Conservation (phyloP, 2,797 vertebrate species). For the Alfaro cultratus region DNA sequence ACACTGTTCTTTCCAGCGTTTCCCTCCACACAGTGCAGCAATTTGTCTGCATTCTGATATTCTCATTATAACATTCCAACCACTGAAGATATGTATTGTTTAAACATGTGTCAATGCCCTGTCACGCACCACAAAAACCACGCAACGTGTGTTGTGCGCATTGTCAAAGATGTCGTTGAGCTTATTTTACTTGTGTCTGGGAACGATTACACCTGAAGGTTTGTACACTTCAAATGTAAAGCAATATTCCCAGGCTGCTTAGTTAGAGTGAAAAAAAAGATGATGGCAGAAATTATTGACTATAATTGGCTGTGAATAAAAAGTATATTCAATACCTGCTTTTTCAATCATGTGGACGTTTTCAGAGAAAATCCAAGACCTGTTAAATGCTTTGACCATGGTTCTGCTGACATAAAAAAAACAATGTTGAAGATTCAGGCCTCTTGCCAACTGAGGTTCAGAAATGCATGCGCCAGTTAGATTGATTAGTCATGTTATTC, state of each 20-base stretch:
- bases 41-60: conserved; percentile 39
- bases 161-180: conserved; percentile 40
- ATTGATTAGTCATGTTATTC: conserved; percentile 3
- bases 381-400: background rate
- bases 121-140: conserved; percentile 21
- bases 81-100: conserved; percentile 26
- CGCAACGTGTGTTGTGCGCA: background rate
- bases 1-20: conserved; percentile 12
- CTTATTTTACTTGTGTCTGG: conserved; percentile 41
- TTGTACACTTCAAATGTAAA: conserved; percentile 45
- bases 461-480: background rate
- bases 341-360: conserved; percentile 32
- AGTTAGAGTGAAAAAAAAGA: background rate
- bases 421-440: background rate
- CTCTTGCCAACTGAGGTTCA: background rate
- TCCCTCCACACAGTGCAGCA: conserved; percentile 25
- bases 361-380: conserved; percentile 10
- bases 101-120: conserved; percentile 25
- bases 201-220: conserved; percentile 47
- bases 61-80: conserved; percentile 35
- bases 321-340: conserved; percentile 35
- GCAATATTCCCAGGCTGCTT: conserved; percentile 34
- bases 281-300: conserved; percentile 31
- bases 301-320: conserved; percentile 12
- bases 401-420: conserved; percentile 14